Conservation (phyloP, 2,888 invertebrate genomes). For the Mythimna lalbum region DNA sequence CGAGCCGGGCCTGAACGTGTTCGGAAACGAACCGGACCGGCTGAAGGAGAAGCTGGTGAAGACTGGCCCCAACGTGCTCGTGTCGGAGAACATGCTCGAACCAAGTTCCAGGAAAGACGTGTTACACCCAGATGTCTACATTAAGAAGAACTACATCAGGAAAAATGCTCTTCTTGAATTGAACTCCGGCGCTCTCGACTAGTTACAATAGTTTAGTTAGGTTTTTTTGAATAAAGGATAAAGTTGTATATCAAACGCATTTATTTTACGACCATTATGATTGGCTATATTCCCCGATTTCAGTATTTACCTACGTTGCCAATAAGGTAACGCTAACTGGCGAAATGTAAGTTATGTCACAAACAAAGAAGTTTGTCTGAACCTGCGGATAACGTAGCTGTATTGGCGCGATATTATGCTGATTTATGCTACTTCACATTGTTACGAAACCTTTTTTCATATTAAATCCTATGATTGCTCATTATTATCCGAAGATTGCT, state of each 20-base stretch:
- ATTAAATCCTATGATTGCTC: too few relatives aligned
- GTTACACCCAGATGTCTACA: constrained; percentile 82
- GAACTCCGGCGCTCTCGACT: constrained; percentile 67
- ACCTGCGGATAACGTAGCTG: too few relatives aligned
- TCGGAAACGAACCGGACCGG: constrained; percentile 70
- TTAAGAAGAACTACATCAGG: constrained; percentile 79
- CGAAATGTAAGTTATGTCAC: neutral
- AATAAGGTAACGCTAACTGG: too few relatives aligned
- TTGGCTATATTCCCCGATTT: neutral
- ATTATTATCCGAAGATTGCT: neutral
- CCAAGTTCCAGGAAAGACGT: constrained; percentile 76
- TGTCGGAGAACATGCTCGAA: constrained; percentile 71
- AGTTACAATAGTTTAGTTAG: constrained; percentile 12
- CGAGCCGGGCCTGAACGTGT: constrained; percentile 77
- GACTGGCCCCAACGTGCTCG: constrained; percentile 71
- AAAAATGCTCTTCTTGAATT: constrained; percentile 63
- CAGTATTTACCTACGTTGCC: too few relatives aligned
- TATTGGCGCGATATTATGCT: too few relatives aligned
- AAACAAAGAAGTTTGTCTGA: too few relatives aligned
- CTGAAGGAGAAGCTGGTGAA: constrained; percentile 78
- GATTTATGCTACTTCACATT: neutral
- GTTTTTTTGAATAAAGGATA: constrained; percentile 36
- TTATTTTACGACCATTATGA: neutral
- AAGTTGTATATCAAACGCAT: neutral
- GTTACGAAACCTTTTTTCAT: too few relatives aligned